Percentiles rank a stretch among this genome's conserved stretches.
These are phyloP conservation scores for Ectemnius cavifrons DNA, from an alignment of 2,888 invertebrate species.

Conservation along the genomic window DNA sequence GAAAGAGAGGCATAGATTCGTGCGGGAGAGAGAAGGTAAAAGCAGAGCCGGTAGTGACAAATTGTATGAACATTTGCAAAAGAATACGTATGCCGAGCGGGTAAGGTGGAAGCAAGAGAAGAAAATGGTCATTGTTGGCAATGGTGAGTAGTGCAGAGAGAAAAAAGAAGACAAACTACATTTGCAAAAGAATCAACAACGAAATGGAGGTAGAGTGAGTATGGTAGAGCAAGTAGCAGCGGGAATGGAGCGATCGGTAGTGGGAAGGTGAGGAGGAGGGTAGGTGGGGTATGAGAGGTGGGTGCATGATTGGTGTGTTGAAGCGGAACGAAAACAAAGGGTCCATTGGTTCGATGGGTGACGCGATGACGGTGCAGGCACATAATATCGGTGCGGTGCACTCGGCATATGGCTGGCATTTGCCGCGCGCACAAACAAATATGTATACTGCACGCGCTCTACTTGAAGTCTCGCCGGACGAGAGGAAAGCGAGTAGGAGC, in stretches of 20 bases:
- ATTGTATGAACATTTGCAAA: too few species aligned
- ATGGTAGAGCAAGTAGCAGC: constrained; percentile 7
- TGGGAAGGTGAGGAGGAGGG: too few species aligned
- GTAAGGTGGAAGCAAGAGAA: background rate
- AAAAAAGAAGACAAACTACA: background rate
- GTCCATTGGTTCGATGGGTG: constrained; percentile 61
- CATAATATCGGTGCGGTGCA: constrained; percentile 55
- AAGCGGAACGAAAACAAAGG: constrained; percentile 72
- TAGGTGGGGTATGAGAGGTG: constrained; percentile 9
- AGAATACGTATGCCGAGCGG: too few species aligned
- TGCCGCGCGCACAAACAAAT: constrained; percentile 67
- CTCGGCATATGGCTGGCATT: constrained; percentile 69
- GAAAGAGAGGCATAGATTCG: background rate
- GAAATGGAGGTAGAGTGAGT: constrained; percentile 6
- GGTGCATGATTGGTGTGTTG: constrained; percentile 59
- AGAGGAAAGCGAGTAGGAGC: constrained; percentile 34
- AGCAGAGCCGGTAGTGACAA: background rate
- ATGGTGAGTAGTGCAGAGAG: background rate
- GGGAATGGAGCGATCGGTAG: background rate
- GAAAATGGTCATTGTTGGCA: background rate
- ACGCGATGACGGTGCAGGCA: constrained; percentile 47
- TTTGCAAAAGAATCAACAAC: background rate
- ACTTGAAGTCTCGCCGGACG: constrained; percentile 46
- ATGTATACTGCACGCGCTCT: too few species aligned
- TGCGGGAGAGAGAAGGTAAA: background rate